phyloP scores from a whole-genome alignment of 2,797 vertebrate species.

The Apogon hyalosoma region DNA sequence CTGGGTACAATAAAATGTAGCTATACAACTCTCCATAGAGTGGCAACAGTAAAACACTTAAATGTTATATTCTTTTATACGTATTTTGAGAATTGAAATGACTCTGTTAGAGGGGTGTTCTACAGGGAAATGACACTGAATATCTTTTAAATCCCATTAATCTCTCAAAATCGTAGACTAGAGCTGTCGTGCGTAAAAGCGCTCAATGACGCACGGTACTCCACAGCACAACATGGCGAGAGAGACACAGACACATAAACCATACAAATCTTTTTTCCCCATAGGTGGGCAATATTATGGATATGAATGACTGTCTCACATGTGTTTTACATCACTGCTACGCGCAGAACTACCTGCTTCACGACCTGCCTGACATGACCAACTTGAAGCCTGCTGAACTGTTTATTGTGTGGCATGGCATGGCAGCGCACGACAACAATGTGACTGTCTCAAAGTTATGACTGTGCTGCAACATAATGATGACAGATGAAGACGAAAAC shows the following conservation, averaged over 20 bases:
- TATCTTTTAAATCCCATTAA: background rate
- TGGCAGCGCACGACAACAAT: background rate
- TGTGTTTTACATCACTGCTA: background rate
- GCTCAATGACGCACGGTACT: slow-evolving; percentile 9
- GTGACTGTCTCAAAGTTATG: background rate
- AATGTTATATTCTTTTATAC: too few species aligned
- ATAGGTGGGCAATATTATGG: slow-evolving; percentile 1
- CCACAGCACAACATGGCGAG: background rate
- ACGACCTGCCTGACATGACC: too few species aligned
- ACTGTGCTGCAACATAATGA: background rate
- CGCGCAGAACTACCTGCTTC: too few species aligned
- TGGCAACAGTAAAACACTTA: too few species aligned
- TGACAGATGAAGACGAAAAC: background rate
- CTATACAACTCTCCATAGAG: too few species aligned
- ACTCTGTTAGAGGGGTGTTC: background rate
- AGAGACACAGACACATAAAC: background rate
- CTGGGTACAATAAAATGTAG: too few species aligned
- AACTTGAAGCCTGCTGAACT: background rate
- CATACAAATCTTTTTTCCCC: background rate
- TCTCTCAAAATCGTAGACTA: background rate
- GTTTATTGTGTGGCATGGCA: background rate
- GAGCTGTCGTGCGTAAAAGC: slow-evolving; percentile 24
- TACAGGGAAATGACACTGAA: background rate
- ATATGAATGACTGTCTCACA: background rate
- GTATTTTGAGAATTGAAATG: too few species aligned